Evolutionary conservation across 2,888 invertebrate species (phyloP), one percentile per base, ranked within the genome.

Genomic region (Dascillus cervinus): DNA sequence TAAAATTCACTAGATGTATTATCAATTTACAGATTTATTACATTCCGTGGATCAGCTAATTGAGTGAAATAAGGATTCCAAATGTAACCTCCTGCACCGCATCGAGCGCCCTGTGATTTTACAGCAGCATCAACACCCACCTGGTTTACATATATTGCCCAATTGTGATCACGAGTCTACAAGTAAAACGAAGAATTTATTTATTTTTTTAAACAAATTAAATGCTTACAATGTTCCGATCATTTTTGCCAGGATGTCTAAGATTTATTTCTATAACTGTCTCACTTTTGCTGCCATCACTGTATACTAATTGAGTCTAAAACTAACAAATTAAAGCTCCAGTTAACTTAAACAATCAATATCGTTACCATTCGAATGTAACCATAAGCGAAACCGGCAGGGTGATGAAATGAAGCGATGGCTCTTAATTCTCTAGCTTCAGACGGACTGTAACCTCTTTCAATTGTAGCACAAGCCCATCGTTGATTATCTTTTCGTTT

Each of bases 51-150:
- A 67, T 89, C 88, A 1, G 90, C 90, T 1, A 91, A 68, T 63
- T 91, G 90, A 1, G 89, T 89, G 55, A 82, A 90, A 66, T 77
- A 85, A 0, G 91, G 91, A 71, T 91, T 91, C 90, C 90, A 91
- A 6, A 83, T 74, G 56, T 89, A 91, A 4, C 92, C 92, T 12
- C 85, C 89, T 2, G 92, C 91, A 4, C 89, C 87, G 60, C 92
- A 92, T 44, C 92, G 73, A 1, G 88, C 86, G 43, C 69, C 68
- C 37, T 82, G 77, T 19, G 82, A 79, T 59, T 80, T 74, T 3
- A 91, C 90, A 0, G 85, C 75, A 1, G 91, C 91, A 67, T 92
- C 92, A 31, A 90, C 89, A 1, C 89, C 90, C 23, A 92, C 86
- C 0, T 88, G 83, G 67, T 91, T 92, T 19, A 92, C 91, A 60